A percentile compares a stretch with the other conserved stretches of the same genome.
phyloP scores from a whole-genome alignment of 2,888 invertebrate genomes.

The Melieria omissa region DNA sequence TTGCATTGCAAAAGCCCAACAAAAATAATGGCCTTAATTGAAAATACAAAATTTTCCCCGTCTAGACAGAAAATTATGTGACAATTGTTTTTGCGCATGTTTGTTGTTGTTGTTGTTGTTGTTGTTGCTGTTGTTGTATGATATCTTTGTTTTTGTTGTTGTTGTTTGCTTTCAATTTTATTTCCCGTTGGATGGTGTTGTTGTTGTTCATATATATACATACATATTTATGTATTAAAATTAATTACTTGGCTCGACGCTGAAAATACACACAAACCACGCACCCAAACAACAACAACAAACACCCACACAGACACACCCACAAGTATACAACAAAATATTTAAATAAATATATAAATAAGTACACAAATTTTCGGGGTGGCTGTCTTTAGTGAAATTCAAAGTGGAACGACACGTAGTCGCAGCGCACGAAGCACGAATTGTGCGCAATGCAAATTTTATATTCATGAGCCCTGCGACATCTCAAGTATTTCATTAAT shows the following conservation, averaged over 20 bases:
- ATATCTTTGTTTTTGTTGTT: constrained; percentile 14
- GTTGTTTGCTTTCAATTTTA: constrained; percentile 24
- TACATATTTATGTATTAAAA: too few relatives aligned
- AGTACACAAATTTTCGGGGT: too few relatives aligned
- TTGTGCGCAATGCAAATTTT: too few relatives aligned
- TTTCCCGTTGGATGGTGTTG: constrained; percentile 48
- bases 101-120: constrained; percentile 25
- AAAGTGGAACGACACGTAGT: too few relatives aligned
- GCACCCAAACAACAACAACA: neutral
- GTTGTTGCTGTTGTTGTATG: constrained; percentile 28
- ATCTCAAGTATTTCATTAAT: too few relatives aligned
- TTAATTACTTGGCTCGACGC: neutral
- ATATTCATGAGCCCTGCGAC: too few relatives aligned
- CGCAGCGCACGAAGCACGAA: too few relatives aligned
- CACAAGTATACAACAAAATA: too few relatives aligned
- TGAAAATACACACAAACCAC: constrained; percentile 13
- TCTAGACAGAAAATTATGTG: constrained; percentile 66
- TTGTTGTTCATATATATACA: too few relatives aligned
- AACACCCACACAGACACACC: too few relatives aligned
- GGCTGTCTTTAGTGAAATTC: too few relatives aligned
- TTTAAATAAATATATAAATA: too few relatives aligned
- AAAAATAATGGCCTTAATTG: constrained; percentile 57
- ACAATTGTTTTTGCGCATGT: constrained; percentile 57
- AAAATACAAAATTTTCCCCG: constrained; percentile 65
- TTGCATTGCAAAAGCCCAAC: constrained; percentile 17